phyloP scores from a whole-genome alignment of 1,140 invertebrate genomes.

The Drosophila pallidifrons region DNA sequence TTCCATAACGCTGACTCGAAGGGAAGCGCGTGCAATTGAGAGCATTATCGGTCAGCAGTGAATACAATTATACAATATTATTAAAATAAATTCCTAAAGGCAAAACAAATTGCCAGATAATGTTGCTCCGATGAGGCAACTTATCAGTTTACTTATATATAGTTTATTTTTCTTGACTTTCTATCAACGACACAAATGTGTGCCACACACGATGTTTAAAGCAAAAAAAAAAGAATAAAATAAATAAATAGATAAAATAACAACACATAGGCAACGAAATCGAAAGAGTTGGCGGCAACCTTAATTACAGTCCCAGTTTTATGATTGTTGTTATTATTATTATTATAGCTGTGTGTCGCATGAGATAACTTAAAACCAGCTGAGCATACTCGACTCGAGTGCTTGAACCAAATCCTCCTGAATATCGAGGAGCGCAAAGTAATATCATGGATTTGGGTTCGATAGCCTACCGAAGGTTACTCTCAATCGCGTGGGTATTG shows the following conservation, averaged over 20 bases:
- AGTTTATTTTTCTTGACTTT: not conserved
- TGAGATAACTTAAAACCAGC: slow-evolving; percentile 10
- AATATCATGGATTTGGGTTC: slow-evolving; percentile 36
- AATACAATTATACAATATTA: not conserved
- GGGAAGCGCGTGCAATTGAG: slow-evolving; percentile 20
- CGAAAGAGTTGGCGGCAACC: not conserved
- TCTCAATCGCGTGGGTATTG: not conserved
- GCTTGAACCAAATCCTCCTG: slow-evolving; percentile 6
- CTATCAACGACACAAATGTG: not conserved
- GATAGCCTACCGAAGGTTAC: slow-evolving; percentile 21
- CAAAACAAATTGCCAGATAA: not conserved
- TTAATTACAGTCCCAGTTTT: slow-evolving; percentile 13
- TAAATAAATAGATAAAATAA: slow-evolving; percentile 1
- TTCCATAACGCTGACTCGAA: slow-evolving; percentile 3
- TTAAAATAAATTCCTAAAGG: not conserved
- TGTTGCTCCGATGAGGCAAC: not conserved
- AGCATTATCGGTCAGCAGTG: slow-evolving; percentile 4
- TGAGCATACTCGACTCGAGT: slow-evolving; percentile 7
- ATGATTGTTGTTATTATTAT: slow-evolving; percentile 10
- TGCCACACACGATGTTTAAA: slow-evolving; percentile 3
- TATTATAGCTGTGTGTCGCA: not conserved
- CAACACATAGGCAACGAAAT: not conserved
- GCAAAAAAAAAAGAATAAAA: not conserved
- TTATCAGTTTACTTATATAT: not conserved
- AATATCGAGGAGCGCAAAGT: not conserved